Base-by-base conservation (phyloP, 2,888 invertebrate species). In the Agapostemon virescens region DNA sequence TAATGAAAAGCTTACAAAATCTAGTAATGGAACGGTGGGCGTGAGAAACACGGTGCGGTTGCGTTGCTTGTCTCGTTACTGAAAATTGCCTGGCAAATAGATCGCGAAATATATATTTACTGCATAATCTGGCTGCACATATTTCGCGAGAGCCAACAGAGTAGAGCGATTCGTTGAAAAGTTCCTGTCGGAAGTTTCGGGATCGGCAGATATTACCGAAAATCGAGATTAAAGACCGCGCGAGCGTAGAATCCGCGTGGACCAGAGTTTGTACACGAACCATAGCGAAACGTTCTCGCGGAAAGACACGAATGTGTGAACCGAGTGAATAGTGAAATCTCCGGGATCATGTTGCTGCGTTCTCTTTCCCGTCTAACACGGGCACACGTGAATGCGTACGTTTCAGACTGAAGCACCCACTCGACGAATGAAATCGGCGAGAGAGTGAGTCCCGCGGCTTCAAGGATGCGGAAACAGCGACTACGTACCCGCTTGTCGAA, bases 401-500 rank as follows among this genome's bases (percentile, higher is more conserved):
- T 75, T 69, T 75, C 69, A 78, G 77, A n/a, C 64, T 79, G 69
- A 64, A 77, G 69, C 77, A 71, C 38, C 38, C 69, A 69, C 72
- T 80, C 69, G 23, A 23, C 64, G 58, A 75, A 72, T 75, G 75
- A 81, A 81, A 79, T 81, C 75, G 80, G 72, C 79, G 71, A 69
- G 77, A 38, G 82, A 76, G 79, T 66, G 77, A 84, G 82, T 83
- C 83, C 78, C 74, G 66, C 66, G 69, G 72, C 79, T 49, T 88
- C 86, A 85, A 87, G 89, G 87, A 88, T 88, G 89, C 84, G 87
- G 86, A 89, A 88, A 87, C 86, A 87, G 83, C 81, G 84, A 84
- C 77, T 81, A 77, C 84, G 85, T 82, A 77, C 83, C 83, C 74
- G 82, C 74, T 85, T 88, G 87, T 86, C 87, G 87, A 89, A 89